Conservation (phyloP, 2,888 invertebrate species). For the Parthenolecanium corni region DNA sequence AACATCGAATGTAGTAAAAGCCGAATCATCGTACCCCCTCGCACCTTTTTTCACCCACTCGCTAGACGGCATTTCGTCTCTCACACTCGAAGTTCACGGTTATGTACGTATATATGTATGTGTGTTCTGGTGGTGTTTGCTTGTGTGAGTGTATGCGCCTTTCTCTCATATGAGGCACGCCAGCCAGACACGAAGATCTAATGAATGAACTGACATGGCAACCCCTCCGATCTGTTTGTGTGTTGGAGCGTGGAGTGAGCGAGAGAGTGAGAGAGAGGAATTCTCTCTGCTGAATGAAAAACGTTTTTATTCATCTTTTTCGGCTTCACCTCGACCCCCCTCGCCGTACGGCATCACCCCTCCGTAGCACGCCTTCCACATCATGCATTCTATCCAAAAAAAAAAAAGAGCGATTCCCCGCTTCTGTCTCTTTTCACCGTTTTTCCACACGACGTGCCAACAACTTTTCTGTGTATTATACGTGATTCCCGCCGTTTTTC, state of each 20-base stretch:
- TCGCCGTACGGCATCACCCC: not conserved
- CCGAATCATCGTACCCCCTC: constrained; percentile 20
- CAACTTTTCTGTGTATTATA: constrained; percentile 11
- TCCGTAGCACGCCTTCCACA: not conserved
- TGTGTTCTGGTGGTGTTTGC: not conserved
- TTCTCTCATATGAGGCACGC: constrained; percentile 20
- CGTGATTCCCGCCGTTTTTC: constrained; percentile 1
- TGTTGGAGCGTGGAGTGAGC: constrained; percentile 1
- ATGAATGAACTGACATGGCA: constrained; percentile 25
- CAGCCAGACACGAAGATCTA: constrained; percentile 23
- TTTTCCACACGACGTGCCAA: constrained; percentile 21
- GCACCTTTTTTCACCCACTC: constrained; percentile 12
- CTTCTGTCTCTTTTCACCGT: not conserved
- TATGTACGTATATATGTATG: not conserved
- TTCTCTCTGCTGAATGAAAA: constrained; percentile 23
- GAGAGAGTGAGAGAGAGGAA: constrained; percentile 6
- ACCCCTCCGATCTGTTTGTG: not conserved
- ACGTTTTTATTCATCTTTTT: constrained; percentile 27
- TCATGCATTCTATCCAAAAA: constrained; percentile 8
- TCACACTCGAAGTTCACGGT: constrained; percentile 23
- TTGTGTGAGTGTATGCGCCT: constrained; percentile 1
- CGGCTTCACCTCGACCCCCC: not conserved
- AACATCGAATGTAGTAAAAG: not conserved
- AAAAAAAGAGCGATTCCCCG: constrained; percentile 13
- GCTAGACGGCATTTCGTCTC: constrained; percentile 17